Evolutionary conservation across 2,113 vertebrate genomes (phyloP).

Genomic region (Oncorhynchus masou): DNA sequence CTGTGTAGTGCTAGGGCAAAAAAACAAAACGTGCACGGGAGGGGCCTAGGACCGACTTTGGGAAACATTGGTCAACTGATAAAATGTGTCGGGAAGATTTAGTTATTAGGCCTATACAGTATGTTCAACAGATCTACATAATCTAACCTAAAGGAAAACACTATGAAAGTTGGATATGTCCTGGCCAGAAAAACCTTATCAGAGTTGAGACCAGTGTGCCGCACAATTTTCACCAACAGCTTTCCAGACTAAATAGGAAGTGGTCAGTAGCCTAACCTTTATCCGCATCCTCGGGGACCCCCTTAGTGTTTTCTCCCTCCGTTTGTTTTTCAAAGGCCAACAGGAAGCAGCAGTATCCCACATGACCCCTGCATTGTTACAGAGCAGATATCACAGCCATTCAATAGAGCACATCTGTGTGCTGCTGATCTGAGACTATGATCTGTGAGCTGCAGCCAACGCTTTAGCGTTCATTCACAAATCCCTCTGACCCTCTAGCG

Average conservation of each 20-base stretch:
- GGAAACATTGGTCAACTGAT: no score
- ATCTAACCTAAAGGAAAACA: background rate
- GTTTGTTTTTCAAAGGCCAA: constrained; percentile 41
- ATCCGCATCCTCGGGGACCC: constrained; percentile 36
- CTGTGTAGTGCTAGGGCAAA: no score
- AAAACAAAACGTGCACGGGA: no score
- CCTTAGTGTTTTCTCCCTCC: constrained; percentile 40
- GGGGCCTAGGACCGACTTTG: no score
- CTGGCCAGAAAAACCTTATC: background rate
- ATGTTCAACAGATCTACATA: no score
- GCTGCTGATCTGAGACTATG: constrained; percentile 59
- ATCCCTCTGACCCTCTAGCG: constrained; percentile 45
- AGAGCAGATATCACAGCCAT: constrained; percentile 57
- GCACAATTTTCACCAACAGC: constrained; percentile 11
- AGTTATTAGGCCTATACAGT: no score
- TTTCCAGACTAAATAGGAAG: constrained; percentile 55
- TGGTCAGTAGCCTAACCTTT: constrained; percentile 65
- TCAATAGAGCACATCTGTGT: constrained; percentile 65
- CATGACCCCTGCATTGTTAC: constrained; percentile 61
- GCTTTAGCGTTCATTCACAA: constrained; percentile 61
- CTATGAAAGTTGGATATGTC: background rate
- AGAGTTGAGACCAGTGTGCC: background rate
- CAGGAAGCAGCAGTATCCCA: constrained; percentile 58
- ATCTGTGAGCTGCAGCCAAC: constrained; percentile 57
- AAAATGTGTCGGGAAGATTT: no score